A percentile compares a stretch with the other conserved stretches of the same genome.
Conservation (phyloP, 2,113 vertebrate species). For the Glaucomys volans region DNA sequence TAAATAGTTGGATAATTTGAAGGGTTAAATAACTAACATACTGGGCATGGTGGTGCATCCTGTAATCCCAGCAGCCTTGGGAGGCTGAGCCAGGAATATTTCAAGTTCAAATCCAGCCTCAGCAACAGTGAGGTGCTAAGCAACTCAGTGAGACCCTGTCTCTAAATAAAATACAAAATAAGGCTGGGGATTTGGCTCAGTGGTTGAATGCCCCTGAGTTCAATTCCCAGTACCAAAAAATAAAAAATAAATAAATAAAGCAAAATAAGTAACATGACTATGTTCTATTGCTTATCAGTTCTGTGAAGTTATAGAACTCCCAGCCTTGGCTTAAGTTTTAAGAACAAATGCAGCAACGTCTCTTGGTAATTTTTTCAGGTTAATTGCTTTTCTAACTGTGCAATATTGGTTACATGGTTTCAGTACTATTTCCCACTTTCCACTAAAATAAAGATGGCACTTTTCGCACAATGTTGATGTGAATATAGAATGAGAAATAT, state of each 20-base stretch:
- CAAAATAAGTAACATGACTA: background rate
- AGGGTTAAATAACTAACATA: background rate
- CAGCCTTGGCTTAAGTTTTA: background rate
- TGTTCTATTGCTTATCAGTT: background rate
- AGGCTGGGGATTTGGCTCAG: too few species aligned
- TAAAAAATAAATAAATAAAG: too few species aligned
- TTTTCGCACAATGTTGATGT: background rate
- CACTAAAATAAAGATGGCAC: background rate
- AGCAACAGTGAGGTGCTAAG: too few species aligned
- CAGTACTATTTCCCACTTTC: background rate
- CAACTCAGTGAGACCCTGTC: too few species aligned
- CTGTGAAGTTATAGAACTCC: background rate
- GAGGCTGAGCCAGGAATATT: too few species aligned
- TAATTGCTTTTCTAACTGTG: background rate
- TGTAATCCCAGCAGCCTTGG: too few species aligned
- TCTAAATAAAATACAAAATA: too few species aligned
- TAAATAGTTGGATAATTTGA: background rate
- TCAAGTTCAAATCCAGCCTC: too few species aligned
- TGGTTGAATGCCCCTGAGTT: too few species aligned
- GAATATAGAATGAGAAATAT: background rate
- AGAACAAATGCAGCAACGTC: background rate
- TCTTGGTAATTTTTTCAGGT: background rate
- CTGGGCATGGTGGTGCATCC: too few species aligned
- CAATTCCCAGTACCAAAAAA: too few species aligned
- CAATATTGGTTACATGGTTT: background rate